Conservation (phyloP, 2,113 vertebrate species). For the Esox niger region DNA sequence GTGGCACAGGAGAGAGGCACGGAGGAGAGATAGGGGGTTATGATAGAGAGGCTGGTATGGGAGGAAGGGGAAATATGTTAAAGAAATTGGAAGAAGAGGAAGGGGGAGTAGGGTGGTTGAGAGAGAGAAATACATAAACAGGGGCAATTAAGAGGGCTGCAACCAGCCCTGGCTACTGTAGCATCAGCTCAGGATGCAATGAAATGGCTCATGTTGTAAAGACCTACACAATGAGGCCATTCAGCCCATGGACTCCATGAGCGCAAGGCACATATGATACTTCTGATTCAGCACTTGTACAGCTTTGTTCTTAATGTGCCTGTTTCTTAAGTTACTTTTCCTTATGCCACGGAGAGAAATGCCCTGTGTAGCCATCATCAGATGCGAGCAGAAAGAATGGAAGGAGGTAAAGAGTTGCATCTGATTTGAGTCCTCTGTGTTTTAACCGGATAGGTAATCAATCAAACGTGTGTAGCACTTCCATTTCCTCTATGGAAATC, state of each 20-base stretch:
- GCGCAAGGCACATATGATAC: conserved; percentile 67
- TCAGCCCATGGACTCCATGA: conserved; percentile 68
- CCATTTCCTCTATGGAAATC: too few species aligned
- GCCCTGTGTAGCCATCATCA: too few species aligned
- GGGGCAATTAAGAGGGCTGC: conserved; percentile 31
- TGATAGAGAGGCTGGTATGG: neutral
- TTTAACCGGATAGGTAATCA: too few species aligned
- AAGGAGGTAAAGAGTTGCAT: too few species aligned
- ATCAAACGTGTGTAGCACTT: too few species aligned
- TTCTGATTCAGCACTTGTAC: conserved; percentile 61
- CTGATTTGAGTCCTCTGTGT: too few species aligned
- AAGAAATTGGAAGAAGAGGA: neutral
- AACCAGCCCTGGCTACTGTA: conserved; percentile 56
- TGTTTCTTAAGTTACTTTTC: conserved; percentile 31
- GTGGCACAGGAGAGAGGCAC: too few species aligned
- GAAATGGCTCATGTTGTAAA: conserved; percentile 73
- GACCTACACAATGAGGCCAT: conserved; percentile 67
- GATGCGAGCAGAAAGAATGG: too few species aligned
- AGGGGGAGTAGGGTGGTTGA: neutral
- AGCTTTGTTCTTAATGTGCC: conserved; percentile 30
- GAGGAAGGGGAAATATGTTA: too few species aligned
- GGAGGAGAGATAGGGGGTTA: neutral
- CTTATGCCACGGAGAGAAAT: neutral
- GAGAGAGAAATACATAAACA: neutral
- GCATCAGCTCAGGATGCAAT: conserved; percentile 63